Conservation (phyloP, 2,888 invertebrate genomes). For the Meta bourneti region DNA sequence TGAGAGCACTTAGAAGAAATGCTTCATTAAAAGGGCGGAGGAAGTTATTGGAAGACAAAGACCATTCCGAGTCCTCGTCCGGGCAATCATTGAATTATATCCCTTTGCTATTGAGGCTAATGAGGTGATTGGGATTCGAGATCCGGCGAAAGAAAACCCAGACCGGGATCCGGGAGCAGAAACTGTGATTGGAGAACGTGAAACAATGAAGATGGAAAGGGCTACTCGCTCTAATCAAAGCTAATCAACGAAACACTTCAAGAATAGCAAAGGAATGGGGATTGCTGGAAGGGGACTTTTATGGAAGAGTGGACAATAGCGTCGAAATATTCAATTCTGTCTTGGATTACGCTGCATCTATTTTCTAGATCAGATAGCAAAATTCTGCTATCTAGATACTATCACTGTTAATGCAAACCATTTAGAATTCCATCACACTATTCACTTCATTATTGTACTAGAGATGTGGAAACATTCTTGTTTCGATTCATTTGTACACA, state of each 20-base stretch:
- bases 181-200: conserved; percentile 41
- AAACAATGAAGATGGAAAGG: conserved; percentile 58
- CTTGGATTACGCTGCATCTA: no score
- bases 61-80: background rate
- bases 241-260: conserved; percentile 50
- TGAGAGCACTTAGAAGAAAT: conserved; percentile 46
- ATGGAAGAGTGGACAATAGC: background rate
- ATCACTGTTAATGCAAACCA: no score
- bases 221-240: conserved; percentile 59
- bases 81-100: conserved; percentile 53
- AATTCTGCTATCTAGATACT: no score
- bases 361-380: no score
- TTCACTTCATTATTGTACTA: no score
- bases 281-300: background rate
- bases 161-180: background rate
- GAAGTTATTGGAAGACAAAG: conserved; percentile 51
- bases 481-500: no score
- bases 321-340: no score
- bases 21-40: conserved; percentile 43
- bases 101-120: conserved; percentile 45
- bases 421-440: no score
- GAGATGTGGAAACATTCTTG: no score
- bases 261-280: conserved; percentile 6
- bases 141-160: conserved; percentile 31
- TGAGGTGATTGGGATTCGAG: conserved; percentile 56